phyloP scores from a whole-genome alignment of 1,140 invertebrate species.

The Hydropsyche tenuis region DNA sequence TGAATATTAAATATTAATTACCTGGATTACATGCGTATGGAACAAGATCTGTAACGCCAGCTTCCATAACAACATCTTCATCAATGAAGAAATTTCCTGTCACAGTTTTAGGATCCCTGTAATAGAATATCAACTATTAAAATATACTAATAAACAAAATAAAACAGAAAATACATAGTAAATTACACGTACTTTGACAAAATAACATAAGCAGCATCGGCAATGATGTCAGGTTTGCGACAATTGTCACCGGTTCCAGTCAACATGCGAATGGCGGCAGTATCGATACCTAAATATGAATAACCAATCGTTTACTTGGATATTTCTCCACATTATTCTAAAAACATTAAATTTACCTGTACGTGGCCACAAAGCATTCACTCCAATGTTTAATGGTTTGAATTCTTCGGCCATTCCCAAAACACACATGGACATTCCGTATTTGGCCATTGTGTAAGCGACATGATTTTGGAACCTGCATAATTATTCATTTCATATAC shows the following conservation, averaged over 20 bases:
- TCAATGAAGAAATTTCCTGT: constrained; percentile 96
- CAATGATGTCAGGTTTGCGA: constrained; percentile 92
- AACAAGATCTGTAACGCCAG: constrained; percentile 84
- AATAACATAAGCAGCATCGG: constrained; percentile 93
- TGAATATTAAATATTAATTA: constrained; percentile 53
- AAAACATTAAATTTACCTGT: constrained; percentile 69
- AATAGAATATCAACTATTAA: too few species aligned
- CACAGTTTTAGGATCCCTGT: constrained; percentile 73
- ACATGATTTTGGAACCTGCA: constrained; percentile 84
- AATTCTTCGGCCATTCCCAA: constrained; percentile 96
- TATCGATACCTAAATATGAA: constrained; percentile 78
- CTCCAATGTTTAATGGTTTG: constrained; percentile 80
- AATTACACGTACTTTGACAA: constrained; percentile 66
- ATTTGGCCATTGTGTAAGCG: constrained; percentile 98
- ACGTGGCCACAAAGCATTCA: constrained; percentile 97
- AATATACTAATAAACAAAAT: not conserved
- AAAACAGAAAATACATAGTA: not conserved
- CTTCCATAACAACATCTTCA: constrained; percentile 83
- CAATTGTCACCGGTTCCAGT: constrained; percentile 72
- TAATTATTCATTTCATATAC: constrained; percentile 25
- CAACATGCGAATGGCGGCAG: constrained; percentile 97
- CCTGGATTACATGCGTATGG: constrained; percentile 86
- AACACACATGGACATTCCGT: constrained; percentile 99
- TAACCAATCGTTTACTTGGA: not conserved
- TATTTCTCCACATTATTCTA: not conserved